A percentile compares a stretch with the other conserved stretches of the same genome.
phyloP scores from a whole-genome alignment of 2,888 invertebrate species.

The Heliconius hortense region DNA sequence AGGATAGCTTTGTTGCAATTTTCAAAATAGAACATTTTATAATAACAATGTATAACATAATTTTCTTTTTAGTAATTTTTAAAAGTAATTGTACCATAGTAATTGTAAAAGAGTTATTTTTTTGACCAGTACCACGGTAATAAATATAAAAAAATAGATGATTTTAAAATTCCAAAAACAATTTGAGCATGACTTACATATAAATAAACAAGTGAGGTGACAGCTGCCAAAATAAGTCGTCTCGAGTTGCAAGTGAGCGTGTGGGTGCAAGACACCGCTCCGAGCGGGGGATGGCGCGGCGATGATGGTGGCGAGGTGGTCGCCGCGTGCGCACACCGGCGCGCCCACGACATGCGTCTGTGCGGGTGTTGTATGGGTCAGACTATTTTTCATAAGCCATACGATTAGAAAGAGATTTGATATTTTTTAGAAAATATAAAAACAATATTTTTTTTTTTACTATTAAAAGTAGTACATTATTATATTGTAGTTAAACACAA shows the following conservation, averaged over 20 bases:
- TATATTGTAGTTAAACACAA: no score
- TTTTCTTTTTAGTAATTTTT: no score
- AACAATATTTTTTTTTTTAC: no score
- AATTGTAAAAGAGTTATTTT: no score
- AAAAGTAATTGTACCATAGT: no score
- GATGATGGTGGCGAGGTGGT: slow-evolving; percentile 67
- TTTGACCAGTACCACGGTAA: no score
- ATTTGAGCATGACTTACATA: slow-evolving; percentile 32
- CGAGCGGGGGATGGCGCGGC: slow-evolving; percentile 62
- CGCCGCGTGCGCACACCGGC: slow-evolving; percentile 62
- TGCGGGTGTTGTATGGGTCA: slow-evolving; percentile 79
- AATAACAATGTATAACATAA: neutral
- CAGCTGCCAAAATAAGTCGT: slow-evolving; percentile 62
- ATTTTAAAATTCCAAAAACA: neutral
- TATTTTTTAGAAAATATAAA: no score
- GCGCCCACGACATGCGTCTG: slow-evolving; percentile 74
- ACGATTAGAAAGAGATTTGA: neutral
- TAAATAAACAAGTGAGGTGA: slow-evolving; percentile 41
- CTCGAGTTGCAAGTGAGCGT: slow-evolving; percentile 69
- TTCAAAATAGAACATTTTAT: neutral
- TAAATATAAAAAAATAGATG: no score
- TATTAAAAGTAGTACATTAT: no score
- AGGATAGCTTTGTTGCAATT: neutral
- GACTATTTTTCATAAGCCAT: slow-evolving; percentile 45
- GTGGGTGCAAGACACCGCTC: slow-evolving; percentile 61